These are phyloP conservation scores for Nautilus pompilius DNA, from an alignment of 1,140 invertebrate species.

Conservation along the genomic window DNA sequence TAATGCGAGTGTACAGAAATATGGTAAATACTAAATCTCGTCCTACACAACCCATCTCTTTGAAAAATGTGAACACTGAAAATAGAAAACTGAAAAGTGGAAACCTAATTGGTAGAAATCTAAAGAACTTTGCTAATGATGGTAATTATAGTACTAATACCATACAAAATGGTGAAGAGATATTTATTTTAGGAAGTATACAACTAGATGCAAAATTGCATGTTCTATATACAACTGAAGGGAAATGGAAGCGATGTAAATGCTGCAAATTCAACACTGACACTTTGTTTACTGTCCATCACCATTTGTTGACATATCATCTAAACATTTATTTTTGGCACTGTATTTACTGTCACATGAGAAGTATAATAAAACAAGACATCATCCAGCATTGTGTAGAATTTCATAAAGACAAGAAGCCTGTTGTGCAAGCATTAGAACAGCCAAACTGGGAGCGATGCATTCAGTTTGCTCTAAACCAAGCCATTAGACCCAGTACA, in stretches of 20 bases:
- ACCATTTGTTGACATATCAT: conserved; percentile 25
- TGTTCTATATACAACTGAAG: conserved; percentile 11
- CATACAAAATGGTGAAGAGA: not conserved
- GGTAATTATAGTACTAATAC: not conserved
- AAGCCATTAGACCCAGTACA: too few relatives aligned
- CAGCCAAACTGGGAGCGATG: too few relatives aligned
- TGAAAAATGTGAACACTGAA: not conserved
- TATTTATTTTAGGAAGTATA: conserved; percentile 19
- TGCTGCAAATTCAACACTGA: conserved; percentile 25
- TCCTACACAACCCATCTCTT: not conserved
- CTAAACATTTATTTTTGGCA: conserved; percentile 20
- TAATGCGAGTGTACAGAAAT: not conserved
- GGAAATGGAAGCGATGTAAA: conserved; percentile 10
- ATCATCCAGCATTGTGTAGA: not conserved
- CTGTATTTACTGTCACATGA: conserved; percentile 21
- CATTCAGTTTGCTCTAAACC: too few relatives aligned
- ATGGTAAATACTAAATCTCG: not conserved
- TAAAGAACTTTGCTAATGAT: not conserved
- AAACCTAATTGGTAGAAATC: not conserved
- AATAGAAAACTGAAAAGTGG: not conserved
- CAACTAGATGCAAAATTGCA: conserved; percentile 16
- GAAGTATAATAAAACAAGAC: conserved; percentile 18
- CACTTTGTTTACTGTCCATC: conserved; percentile 18
- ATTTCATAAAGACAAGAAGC: not conserved
- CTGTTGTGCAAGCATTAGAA: too few relatives aligned